Evolutionary conservation across 2,888 invertebrate genomes (phyloP).

Genomic region (Luperina testacea): DNA sequence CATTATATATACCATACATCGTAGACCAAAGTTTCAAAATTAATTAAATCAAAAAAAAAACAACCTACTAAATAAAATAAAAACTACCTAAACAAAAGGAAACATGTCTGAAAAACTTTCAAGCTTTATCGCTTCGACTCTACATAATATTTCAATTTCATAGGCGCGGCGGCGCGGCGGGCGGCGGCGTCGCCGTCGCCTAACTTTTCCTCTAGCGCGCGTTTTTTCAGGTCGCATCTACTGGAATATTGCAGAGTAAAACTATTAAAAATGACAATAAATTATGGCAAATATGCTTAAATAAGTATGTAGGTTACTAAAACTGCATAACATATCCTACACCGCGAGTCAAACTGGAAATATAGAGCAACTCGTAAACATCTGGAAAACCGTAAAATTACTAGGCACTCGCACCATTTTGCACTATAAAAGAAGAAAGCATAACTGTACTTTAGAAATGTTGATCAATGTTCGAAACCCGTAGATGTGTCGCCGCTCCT

Average conservation of each 20-base stretch:
- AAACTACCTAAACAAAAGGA: background rate
- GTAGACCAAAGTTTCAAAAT: background rate
- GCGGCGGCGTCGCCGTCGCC: too few relatives aligned
- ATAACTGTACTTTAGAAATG: conserved; percentile 6
- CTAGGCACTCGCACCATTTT: background rate
- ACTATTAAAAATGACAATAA: too few relatives aligned
- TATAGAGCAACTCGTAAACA: background rate
- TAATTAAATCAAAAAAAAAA: background rate
- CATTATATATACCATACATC: conserved; percentile 34
- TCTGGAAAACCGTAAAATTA: conserved; percentile 1
- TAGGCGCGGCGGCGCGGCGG: too few relatives aligned
- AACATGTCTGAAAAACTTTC: background rate
- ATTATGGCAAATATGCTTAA: background rate
- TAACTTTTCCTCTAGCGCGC: background rate
- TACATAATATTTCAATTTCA: background rate
- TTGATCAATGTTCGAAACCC: conserved; percentile 41
- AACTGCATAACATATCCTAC: background rate
- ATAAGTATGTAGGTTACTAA: background rate
- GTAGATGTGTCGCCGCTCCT: conserved; percentile 61
- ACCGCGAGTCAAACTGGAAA: background rate
- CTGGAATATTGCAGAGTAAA: background rate
- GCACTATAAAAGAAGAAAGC: conserved; percentile 4
- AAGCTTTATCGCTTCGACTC: background rate
- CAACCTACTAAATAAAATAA: too few relatives aligned
- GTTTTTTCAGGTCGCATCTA: background rate